Conservation (phyloP, 2,113 vertebrate genomes). For the Morphnarchus princeps region DNA sequence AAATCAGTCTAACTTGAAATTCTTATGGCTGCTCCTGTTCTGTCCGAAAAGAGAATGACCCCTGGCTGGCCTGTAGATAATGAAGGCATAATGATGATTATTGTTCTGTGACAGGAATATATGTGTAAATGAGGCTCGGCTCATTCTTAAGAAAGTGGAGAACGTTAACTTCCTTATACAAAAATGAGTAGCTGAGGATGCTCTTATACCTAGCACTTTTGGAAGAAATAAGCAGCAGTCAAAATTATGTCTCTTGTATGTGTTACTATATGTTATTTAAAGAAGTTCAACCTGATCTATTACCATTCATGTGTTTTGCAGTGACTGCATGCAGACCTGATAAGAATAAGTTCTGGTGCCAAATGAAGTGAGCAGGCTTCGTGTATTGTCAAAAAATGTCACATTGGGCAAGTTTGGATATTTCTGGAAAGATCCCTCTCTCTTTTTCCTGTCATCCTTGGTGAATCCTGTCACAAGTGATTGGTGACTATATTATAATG, state of each 20-base stretch:
- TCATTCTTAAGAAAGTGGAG: background rate
- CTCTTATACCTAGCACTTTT: background rate
- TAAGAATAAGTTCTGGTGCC: background rate
- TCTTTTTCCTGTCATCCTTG: background rate
- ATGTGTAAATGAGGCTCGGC: background rate
- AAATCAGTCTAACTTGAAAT: background rate
- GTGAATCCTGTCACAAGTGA: background rate
- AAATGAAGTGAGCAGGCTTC: background rate
- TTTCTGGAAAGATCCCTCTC: background rate
- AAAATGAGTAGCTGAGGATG: background rate
- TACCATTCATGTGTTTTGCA: background rate
- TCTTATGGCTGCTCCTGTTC: background rate
- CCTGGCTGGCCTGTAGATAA: background rate
- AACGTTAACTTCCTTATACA: background rate
- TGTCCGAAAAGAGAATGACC: background rate
- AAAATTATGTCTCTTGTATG: background rate
- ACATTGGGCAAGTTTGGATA: background rate
- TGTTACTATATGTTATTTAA: background rate
- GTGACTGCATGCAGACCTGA: background rate
- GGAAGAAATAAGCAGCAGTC: background rate
- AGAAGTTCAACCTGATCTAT: background rate
- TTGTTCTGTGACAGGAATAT: background rate
- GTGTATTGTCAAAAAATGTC: background rate
- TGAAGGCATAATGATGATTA: background rate
- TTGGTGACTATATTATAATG: background rate